Evolutionary conservation across 2,888 invertebrate species (phyloP).

Genomic region (Synergus gifuensis): DNA sequence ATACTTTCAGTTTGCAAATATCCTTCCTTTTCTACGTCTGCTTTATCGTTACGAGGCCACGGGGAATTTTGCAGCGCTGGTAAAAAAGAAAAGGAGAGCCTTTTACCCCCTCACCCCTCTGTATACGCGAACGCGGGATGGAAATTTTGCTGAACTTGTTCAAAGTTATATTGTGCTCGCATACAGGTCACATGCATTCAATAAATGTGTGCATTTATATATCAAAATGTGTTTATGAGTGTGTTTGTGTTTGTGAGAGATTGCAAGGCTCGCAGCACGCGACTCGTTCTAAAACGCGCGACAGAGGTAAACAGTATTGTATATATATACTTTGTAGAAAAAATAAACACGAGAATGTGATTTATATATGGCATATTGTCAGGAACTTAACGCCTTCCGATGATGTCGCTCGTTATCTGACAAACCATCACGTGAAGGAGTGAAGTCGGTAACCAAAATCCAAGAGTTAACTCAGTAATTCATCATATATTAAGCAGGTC

Average conservation of each 20-base stretch:
- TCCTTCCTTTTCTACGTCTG: slow-evolving; percentile 41
- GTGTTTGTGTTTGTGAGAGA: neutral
- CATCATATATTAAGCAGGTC: slow-evolving; percentile 65
- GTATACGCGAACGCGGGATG: slow-evolving; percentile 32
- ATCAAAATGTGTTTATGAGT: neutral
- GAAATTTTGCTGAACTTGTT: slow-evolving; percentile 33
- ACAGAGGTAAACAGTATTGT: neutral
- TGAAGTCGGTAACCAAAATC: slow-evolving; percentile 30
- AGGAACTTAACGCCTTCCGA: slow-evolving; percentile 19
- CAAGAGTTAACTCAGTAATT: slow-evolving; percentile 49
- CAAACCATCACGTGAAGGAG: slow-evolving; percentile 1
- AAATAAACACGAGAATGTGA: neutral
- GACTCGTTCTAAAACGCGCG: neutral
- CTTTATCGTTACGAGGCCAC: slow-evolving; percentile 38
- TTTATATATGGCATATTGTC: slow-evolving; percentile 10
- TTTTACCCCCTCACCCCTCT: neutral
- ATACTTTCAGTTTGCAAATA: slow-evolving; percentile 40
- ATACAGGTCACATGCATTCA: neutral
- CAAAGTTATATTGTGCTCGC: slow-evolving; percentile 23
- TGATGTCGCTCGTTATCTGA: slow-evolving; percentile 27
- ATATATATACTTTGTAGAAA: neutral
- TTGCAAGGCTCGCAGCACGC: neutral
- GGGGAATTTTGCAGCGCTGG: slow-evolving; percentile 34
- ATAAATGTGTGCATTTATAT: neutral
- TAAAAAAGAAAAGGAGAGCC: slow-evolving; percentile 24